A percentile compares a stretch with the other conserved stretches of the same genome.
phyloP scores from a whole-genome alignment of 2,113 vertebrate genomes.

The Chrysochloris asiatica region DNA sequence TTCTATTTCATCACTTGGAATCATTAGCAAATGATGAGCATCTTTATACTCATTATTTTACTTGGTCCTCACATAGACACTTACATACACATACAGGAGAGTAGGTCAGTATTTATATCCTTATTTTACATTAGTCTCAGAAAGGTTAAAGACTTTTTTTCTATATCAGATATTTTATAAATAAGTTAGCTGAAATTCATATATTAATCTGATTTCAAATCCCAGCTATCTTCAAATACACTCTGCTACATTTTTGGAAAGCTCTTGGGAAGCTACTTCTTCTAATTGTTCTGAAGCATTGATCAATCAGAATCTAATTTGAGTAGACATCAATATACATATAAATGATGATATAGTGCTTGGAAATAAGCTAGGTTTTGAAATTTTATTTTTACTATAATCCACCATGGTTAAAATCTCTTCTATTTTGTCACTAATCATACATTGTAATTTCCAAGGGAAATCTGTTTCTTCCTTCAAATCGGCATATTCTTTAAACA shows the following conservation, averaged over 20 bases:
- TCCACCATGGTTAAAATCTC: not conserved
- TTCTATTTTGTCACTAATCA: slow-evolving; percentile 4
- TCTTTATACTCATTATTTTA: not conserved
- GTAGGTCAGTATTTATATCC: not conserved
- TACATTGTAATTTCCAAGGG: not conserved
- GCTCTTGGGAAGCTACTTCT: not conserved
- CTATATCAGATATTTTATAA: not conserved
- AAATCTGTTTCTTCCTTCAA: not conserved
- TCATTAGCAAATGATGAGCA: not conserved
- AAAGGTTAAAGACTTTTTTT: not conserved
- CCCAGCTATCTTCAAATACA: not conserved
- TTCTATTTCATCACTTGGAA: not conserved
- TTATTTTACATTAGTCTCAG: not conserved
- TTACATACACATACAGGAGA: not conserved
- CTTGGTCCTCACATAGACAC: not conserved
- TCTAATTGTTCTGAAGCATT: not conserved
- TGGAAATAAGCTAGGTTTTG: not conserved
- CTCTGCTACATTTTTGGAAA: not conserved
- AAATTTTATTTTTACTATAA: not conserved
- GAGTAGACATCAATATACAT: not conserved
- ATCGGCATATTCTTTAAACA: not conserved
- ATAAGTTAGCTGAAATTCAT: not conserved
- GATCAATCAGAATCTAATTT: not conserved
- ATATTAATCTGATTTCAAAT: not conserved
- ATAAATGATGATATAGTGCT: not conserved